A percentile compares a stretch with the other conserved stretches of the same genome.
Conservation (phyloP, 2,113 vertebrate species). For the Lepus timidus region DNA sequence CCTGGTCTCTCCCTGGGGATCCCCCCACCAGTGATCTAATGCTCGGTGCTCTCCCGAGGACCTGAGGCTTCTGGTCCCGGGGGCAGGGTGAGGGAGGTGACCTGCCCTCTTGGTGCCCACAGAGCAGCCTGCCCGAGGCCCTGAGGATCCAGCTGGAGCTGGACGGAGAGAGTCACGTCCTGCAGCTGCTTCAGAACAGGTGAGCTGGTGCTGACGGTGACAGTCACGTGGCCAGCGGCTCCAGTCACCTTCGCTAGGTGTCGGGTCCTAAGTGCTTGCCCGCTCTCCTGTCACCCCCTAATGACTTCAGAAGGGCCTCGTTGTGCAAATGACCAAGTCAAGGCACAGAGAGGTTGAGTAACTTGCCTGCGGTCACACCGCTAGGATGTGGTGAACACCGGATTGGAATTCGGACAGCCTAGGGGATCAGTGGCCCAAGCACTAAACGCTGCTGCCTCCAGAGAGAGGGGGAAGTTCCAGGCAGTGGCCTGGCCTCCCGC, state of each 20-base stretch:
- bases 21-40: slow-evolving; percentile 72
- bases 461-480: not conserved
- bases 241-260: not conserved
- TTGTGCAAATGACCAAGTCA: not conserved
- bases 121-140: slow-evolving; percentile 36
- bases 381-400: not conserved
- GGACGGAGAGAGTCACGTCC: slow-evolving; percentile 84
- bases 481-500: not conserved
- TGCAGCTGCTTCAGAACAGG: slow-evolving; percentile 94
- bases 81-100: slow-evolving; percentile 41
- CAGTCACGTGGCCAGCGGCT: not conserved
- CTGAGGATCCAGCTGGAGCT: slow-evolving; percentile 89
- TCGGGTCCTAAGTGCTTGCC: not conserved
- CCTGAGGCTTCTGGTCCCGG: not conserved
- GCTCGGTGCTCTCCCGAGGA: slow-evolving; percentile 59
- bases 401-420: not conserved
- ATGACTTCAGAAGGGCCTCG: not conserved
- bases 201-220: slow-evolving; percentile 78
- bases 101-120: slow-evolving; percentile 46
- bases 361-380: slow-evolving; percentile 8
- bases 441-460: not conserved
- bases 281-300: not conserved
- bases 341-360: slow-evolving; percentile 30
- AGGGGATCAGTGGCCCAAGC: not conserved
- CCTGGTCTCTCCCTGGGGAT: slow-evolving; percentile 76